Conservation (phyloP, 64 coral and sea anemone genomes). For the Dendrophyllia cribrosa region DNA sequence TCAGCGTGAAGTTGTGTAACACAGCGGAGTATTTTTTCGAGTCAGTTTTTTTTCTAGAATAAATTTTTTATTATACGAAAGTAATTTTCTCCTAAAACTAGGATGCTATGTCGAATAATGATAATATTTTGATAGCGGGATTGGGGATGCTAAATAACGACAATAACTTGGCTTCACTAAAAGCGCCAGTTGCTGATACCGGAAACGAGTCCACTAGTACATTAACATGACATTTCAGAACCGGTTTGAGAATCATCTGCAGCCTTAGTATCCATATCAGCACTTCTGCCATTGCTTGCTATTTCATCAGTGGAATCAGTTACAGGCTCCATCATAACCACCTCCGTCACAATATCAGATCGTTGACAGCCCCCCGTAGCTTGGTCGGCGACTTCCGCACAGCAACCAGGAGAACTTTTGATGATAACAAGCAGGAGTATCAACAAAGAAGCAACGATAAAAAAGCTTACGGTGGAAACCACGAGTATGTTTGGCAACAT, state of each 20-base stretch:
- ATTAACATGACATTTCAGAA: neutral
- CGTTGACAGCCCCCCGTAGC: neutral
- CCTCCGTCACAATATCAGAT: neutral
- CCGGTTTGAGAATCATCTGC: neutral
- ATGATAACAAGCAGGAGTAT: neutral
- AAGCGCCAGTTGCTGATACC: neutral
- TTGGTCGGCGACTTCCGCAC: neutral
- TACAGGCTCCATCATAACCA: neutral
- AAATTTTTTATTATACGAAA: too few species aligned
- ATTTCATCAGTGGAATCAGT: too few species aligned
- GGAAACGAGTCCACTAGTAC: neutral
- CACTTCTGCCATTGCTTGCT: too few species aligned
- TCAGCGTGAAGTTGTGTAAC: too few species aligned
- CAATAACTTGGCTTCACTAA: too few species aligned
- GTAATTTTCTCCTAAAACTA: too few species aligned
- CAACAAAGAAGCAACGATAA: neutral
- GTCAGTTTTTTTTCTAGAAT: too few species aligned
- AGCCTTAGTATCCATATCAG: neutral
- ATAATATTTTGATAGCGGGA: too few species aligned
- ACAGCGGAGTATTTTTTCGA: too few species aligned
- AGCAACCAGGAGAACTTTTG: neutral
- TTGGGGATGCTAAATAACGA: too few species aligned
- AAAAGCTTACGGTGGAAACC: neutral
- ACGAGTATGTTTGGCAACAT: conserved; percentile 13
- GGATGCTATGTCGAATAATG: too few species aligned